These are phyloP conservation scores for Picathartes gymnocephalus DNA, from an alignment of 2,113 vertebrate species.

Conservation along the genomic window DNA sequence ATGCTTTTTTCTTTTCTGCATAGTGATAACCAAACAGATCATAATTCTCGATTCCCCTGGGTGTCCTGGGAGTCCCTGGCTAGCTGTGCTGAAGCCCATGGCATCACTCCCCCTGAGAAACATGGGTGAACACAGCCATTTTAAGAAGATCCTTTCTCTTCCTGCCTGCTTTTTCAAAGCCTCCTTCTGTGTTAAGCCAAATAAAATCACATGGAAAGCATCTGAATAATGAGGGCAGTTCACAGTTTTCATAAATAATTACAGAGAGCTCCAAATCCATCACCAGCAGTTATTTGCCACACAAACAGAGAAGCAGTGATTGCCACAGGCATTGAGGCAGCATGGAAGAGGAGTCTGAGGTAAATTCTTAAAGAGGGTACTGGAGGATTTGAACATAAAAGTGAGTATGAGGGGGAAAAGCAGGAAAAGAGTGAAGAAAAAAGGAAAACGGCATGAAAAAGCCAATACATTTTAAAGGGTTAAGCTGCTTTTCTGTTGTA, in stretches of 20 bases:
- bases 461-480: not conserved
- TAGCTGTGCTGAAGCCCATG: not conserved
- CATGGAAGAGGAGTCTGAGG: not conserved
- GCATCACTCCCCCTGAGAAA: not conserved
- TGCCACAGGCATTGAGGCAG: not conserved
- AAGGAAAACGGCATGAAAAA: not conserved
- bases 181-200: slow-evolving; percentile 7
- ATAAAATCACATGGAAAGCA: slow-evolving; percentile 28
- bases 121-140: fast-evolving
- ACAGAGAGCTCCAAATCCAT: slow-evolving; percentile 40
- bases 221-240: slow-evolving; percentile 47
- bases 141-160: not conserved
- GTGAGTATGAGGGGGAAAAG: not conserved
- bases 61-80: not conserved
- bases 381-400: not conserved
- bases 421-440: not conserved
- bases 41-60: not conserved
- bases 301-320: not conserved
- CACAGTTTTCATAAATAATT: slow-evolving; percentile 58
- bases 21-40: not conserved
- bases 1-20: not conserved
- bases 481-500: not conserved
- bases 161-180: not conserved
- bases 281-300: slow-evolving; percentile 1
- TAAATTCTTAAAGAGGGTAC: not conserved